Evolutionary conservation across 2,888 invertebrate genomes (phyloP), one percentile per base, ranked within the genome.

Genomic region (Protodeltote pygarga): DNA sequence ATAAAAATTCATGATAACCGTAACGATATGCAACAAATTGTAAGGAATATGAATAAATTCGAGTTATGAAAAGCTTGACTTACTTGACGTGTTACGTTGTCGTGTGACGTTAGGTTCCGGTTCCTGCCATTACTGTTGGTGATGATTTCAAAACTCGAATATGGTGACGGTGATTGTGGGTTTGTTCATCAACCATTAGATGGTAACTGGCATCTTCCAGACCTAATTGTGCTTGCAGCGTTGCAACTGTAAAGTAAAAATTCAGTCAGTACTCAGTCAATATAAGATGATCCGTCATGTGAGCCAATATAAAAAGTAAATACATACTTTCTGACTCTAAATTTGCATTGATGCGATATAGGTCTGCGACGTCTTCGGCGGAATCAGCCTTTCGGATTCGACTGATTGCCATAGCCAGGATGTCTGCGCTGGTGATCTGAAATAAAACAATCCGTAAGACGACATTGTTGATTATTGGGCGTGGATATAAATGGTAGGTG

Each of bases 321-420:
- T n/a, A n/a, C n/a, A n/a, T n/a, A n/a, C n/a, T n/a, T n/a, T n/a
- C n/a, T n/a, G n/a, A n/a, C 50, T 73, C 68, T 27, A 80, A 61
- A 10, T 66, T 71, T 8, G 62, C 35, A 23, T 81, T 79, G n/a
- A 63, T 38, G 2, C 65, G 61, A 42, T 51, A 53, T 13, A 81
- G 33, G 3, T 73, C 60, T 0, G 65, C 50, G 8, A 79, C 57
- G 10, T 63, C 65, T 5, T 67, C 46, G 0, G 58, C n/a, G n/a
- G n/a, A n/a, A n/a, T n/a, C n/a, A 1, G 59, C 61, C 13, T 48
- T 63, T 32, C 73, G 71, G n/a, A 81, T 52, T 13, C 65, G 51
- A 13, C 41, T 57, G n/a, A 79, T 65, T 2, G 73, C 80, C 8
- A 69, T 73, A 0, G 77, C 75, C 5, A 79, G 34, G 5, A 80